A percentile compares a stretch with the other conserved stretches of the same genome.
These are phyloP conservation scores for Melitaea cinxia DNA, from an alignment of 1,140 invertebrate species.

Conservation along the genomic window DNA sequence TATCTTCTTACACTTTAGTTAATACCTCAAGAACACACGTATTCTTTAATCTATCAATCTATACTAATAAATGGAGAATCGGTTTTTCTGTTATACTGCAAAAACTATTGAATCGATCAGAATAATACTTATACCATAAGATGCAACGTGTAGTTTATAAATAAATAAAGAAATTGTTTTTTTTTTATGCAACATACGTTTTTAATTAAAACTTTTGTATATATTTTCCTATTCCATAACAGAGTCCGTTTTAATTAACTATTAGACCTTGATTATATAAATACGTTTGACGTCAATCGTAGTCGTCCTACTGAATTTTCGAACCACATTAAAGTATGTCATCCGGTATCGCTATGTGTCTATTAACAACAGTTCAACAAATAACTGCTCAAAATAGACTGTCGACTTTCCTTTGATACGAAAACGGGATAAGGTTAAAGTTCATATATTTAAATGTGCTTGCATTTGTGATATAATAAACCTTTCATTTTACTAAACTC, in stretches of 20 bases:
- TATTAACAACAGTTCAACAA: neutral
- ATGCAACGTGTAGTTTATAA: too few relatives aligned
- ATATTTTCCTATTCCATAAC: neutral
- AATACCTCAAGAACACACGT: too few relatives aligned
- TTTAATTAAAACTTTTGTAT: neutral
- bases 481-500: too few relatives aligned
- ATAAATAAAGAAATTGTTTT: too few relatives aligned
- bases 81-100: too few relatives aligned
- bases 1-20: too few relatives aligned
- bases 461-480: neutral
- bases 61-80: too few relatives aligned
- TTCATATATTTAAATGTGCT: neutral
- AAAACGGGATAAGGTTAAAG: conserved; percentile 3
- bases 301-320: neutral
- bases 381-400: neutral
- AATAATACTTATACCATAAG: too few relatives aligned
- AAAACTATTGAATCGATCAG: too few relatives aligned
- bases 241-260: neutral
- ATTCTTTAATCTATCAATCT: too few relatives aligned
- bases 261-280: neutral
- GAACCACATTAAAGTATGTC: conserved; percentile 7
- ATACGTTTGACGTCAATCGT: neutral
- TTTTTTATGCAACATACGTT: neutral
- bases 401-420: neutral
- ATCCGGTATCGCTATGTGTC: neutral